Evolutionary conservation across 1,140 invertebrate species (phyloP).

Genomic region (Nylanderia fulva): DNA sequence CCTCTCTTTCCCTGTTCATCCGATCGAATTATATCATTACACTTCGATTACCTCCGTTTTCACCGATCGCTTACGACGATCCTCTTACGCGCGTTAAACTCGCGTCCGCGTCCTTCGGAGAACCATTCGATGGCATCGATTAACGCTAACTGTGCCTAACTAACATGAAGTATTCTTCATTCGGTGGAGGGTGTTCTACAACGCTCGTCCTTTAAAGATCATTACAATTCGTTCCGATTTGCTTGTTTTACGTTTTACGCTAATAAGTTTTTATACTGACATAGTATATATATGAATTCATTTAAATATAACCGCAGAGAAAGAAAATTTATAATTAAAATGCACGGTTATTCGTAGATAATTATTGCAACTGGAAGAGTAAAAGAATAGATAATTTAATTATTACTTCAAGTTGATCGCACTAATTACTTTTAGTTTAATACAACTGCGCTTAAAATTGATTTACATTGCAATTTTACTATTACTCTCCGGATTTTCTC

Average conservation of each 20-base stretch:
- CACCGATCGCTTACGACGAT: conserved; percentile 15
- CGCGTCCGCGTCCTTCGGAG: neutral
- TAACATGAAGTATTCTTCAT: conserved; percentile 12
- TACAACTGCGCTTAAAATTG: neutral
- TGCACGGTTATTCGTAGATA: neutral
- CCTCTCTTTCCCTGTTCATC: neutral
- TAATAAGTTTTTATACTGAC: too few species aligned
- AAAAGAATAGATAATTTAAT: neutral
- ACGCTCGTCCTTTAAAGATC: neutral
- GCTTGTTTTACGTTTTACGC: neutral
- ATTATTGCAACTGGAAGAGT: neutral
- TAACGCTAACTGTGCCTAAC: neutral
- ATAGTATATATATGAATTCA: neutral
- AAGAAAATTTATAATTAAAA: neutral
- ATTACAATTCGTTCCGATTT: neutral
- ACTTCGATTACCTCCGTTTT: conserved; percentile 45
- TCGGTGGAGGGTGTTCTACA: neutral
- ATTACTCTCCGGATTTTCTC: neutral
- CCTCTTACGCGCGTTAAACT: conserved; percentile 1
- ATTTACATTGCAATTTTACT: neutral
- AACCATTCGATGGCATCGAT: conserved; percentile 16
- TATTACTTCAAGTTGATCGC: neutral
- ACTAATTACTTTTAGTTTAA: neutral
- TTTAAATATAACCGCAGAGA: neutral
- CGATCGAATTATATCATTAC: conserved; percentile 66